These are phyloP conservation scores for Mamestra brassicae DNA, from an alignment of 2,888 invertebrate species.

Conservation along the genomic window DNA sequence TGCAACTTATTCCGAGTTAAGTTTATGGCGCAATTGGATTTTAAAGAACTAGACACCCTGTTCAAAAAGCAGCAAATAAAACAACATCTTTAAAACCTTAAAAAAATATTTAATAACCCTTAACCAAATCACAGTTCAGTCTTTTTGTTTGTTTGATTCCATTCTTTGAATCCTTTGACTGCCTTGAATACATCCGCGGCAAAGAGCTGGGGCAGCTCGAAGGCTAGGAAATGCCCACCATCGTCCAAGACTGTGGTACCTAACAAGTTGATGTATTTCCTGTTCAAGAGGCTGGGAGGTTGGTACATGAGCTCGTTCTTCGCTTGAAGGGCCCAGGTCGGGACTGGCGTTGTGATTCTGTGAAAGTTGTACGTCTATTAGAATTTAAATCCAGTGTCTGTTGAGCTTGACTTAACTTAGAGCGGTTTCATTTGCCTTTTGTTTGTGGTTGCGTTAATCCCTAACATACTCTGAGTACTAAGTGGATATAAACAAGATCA, in stretches of 20 bases:
- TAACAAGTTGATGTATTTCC: constrained; percentile 92
- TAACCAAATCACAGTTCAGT: constrained; percentile 72
- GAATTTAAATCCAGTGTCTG: not conserved
- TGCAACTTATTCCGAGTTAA: no score
- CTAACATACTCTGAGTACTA: no score
- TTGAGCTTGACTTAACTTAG: not conserved
- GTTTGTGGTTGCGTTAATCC: no score
- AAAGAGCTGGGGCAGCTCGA: constrained; percentile 93
- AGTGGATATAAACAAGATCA: not conserved
- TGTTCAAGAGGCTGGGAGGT: constrained; percentile 90
- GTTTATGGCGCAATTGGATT: no score
- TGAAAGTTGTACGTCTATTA: not conserved
- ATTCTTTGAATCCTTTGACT: constrained; percentile 75
- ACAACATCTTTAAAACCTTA: constrained; percentile 26
- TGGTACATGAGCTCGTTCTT: constrained; percentile 92
- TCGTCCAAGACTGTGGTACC: constrained; percentile 91
- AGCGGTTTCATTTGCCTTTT: no score
- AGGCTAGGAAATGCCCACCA: constrained; percentile 97
- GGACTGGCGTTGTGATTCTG: constrained; percentile 83
- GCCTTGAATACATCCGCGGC: constrained; percentile 92
- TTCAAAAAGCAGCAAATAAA: not conserved
- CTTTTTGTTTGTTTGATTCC: constrained; percentile 68
- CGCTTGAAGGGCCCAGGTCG: constrained; percentile 93
- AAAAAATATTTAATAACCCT: constrained; percentile 56
- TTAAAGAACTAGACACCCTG: no score